phyloP scores from a whole-genome alignment of 35 echinoderm and acorn worm genomes.

The Lytechinus variegatus region DNA sequence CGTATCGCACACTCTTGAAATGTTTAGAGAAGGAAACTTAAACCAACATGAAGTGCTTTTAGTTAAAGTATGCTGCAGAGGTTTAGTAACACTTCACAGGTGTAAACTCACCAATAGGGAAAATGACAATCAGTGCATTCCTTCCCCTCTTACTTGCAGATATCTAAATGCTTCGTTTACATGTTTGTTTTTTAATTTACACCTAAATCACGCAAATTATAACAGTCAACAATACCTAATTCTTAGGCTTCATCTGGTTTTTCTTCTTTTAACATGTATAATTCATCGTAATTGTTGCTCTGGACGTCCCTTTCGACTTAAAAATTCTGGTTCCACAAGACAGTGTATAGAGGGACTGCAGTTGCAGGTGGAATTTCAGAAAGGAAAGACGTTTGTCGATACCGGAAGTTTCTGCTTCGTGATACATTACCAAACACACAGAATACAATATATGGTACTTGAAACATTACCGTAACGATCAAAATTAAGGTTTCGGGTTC shows the following conservation, averaged over 20 bases:
- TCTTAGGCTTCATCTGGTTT: too few species aligned
- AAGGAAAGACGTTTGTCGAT: not conserved
- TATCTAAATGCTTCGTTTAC: too few species aligned
- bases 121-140: too few species aligned
- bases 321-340: too few species aligned
- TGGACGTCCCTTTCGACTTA: too few species aligned
- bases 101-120: not conserved
- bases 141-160: too few species aligned
- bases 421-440: not conserved
- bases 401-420: not conserved
- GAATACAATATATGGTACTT: not conserved
- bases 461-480: not conserved
- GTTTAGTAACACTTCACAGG: not conserved
- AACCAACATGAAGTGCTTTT: not conserved
- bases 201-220: too few species aligned
- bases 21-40: not conserved
- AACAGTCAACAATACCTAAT: too few species aligned
- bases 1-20: not conserved
- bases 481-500: not conserved
- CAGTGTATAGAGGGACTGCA: too few species aligned
- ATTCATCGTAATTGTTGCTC: too few species aligned
- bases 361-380: not conserved
- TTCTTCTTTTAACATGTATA: too few species aligned
- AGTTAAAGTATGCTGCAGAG: slow-evolving; percentile 11
- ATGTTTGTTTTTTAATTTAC: too few species aligned